Evolutionary conservation across 2,797 vertebrate species (phyloP), one percentile per base, ranked within the genome.

Genomic region (Scolopax bukidnonensis): DNA sequence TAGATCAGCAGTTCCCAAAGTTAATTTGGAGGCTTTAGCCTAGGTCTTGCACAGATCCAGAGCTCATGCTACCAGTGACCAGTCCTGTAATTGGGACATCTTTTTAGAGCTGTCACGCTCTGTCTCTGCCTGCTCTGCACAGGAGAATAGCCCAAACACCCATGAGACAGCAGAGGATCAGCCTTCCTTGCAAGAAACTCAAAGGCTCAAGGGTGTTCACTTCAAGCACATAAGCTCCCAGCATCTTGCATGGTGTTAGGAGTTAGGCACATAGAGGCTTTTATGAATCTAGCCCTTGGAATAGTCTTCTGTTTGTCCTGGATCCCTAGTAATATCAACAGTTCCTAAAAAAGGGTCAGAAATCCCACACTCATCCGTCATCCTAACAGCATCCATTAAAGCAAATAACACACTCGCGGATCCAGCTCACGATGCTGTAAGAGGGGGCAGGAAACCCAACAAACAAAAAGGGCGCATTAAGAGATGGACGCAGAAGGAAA

Each of bases 341-440:
- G 27, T 33, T 87, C 69, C 19, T 54, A 73, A 61, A 16, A 53
- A 89, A 89, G n/a, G 43, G 15, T 53, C 84, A 75, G 63, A 90
- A 94, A 80, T 50, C 40, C 74, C 77, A 77, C 36, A 78, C 28
- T 60, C 71, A 33, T 92, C 93, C 93, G 30, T 93, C 65, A 68
- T 53, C 47, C 51, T 36, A 73, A 56, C 47, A 87, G 56, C 54
- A 82, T 74, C 57, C 15, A 1, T 77, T 78, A 57, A 68, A 57
- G 47, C 0, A 4, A 89, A 70, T 36, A 41, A 68, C 74, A 18
- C 36, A 25, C 47, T 67, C 68, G 33, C 11, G 16, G 48, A 47
- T 43, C 47, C 64, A 73, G 41, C 32, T 63, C n/a, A 15, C 4
- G 25, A 47, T 45, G 47, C 24, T 59, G 10, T 43, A 32, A 36